These are phyloP conservation scores for Pachypanchax playfairii DNA, from an alignment of 2,113 vertebrate genomes.

Conservation along the genomic window DNA sequence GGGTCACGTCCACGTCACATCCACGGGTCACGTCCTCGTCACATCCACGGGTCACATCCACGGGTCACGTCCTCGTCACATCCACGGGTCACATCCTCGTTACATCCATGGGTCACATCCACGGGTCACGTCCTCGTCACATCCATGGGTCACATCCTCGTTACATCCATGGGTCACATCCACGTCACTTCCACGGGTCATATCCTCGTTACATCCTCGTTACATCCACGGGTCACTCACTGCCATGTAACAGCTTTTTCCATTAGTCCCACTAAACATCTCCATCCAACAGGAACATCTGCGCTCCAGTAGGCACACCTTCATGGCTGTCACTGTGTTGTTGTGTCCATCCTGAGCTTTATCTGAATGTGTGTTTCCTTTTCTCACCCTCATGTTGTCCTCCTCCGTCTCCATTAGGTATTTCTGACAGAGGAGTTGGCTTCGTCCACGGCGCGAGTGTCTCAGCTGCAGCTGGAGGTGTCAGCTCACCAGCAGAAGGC, in stretches of 20 bases:
- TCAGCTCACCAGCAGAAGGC: conserved; percentile 87
- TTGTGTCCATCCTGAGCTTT: conserved; percentile 20
- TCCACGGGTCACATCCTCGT: too few species aligned
- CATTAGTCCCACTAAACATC: conserved; percentile 1
- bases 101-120: too few species aligned
- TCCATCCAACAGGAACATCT: conserved; percentile 50
- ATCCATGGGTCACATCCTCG: too few species aligned
- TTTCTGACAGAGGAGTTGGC: conserved; percentile 90
- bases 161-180: too few species aligned
- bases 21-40: too few species aligned
- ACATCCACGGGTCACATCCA: too few species aligned
- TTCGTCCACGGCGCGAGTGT: conserved; percentile 82
- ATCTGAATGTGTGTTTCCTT: background rate
- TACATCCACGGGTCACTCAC: conserved; percentile 29
- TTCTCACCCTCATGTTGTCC: background rate
- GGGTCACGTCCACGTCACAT: too few species aligned
- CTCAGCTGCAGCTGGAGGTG: conserved; percentile 89
- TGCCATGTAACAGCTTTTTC: conserved; percentile 19
- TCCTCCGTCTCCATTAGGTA: conserved; percentile 73
- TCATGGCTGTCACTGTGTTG: conserved; percentile 10
- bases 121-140: too few species aligned
- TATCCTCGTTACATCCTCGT: too few species aligned
- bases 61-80: too few species aligned
- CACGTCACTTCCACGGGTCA: too few species aligned
- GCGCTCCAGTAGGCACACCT: conserved; percentile 38